A percentile compares a stretch with the other conserved stretches of the same genome.
Evolutionary conservation across 2,797 vertebrate genomes (phyloP).

Genomic region (Eulemur rubriventer): DNA sequence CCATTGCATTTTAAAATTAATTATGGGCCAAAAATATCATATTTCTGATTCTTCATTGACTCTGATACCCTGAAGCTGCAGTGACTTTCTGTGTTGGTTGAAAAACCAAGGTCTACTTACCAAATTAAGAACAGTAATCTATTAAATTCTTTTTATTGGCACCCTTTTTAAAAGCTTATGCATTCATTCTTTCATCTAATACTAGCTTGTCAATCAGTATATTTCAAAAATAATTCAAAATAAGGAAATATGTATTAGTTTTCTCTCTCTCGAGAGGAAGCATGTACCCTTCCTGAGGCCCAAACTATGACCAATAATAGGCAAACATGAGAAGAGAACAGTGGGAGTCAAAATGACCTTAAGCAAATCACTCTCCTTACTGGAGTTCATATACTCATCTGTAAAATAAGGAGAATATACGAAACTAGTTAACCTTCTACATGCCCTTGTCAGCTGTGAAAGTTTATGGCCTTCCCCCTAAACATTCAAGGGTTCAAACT

Average conservation of each 20-base stretch:
- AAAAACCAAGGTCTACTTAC: not conserved
- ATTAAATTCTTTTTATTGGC: not conserved
- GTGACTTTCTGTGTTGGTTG: not conserved
- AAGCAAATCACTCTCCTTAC: not conserved
- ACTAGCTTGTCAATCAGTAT: not conserved
- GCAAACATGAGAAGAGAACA: not conserved
- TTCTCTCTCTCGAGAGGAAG: not conserved
- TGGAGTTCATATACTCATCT: not conserved
- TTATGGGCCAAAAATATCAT: not conserved
- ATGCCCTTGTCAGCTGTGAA: not conserved
- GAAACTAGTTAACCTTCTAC: not conserved
- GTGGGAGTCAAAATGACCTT: not conserved
- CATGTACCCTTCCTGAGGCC: not conserved
- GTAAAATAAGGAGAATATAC: not conserved
- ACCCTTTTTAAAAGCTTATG: not conserved
- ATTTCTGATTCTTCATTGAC: not conserved
- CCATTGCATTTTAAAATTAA: not conserved
- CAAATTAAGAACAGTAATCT: not conserved
- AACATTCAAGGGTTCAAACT: not conserved
- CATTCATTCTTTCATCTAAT: not conserved
- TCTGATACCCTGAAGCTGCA: not conserved
- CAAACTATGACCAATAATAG: not conserved
- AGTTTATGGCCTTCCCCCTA: not conserved
- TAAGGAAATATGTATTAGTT: not conserved
- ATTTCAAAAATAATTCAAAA: slow-evolving; percentile 7